Percentiles rank a stretch among this genome's conserved stretches.
These are phyloP conservation scores for Calcarius lapponicus DNA, from an alignment of 2,797 vertebrate genomes.

Conservation along the genomic window DNA sequence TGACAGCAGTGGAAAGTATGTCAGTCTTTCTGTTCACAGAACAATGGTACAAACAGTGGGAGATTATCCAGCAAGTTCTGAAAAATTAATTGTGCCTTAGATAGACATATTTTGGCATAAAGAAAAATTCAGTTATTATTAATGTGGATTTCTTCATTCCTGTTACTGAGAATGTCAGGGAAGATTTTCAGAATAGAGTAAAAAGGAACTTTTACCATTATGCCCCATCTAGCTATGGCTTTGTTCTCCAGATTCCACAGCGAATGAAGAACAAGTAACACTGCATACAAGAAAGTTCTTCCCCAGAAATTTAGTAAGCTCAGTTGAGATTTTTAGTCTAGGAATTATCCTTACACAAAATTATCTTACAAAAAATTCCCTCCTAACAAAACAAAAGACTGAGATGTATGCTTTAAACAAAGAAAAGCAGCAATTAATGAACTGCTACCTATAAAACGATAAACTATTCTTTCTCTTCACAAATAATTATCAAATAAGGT, in stretches of 20 bases:
- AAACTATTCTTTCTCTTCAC: neutral
- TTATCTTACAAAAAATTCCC: neutral
- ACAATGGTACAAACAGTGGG: neutral
- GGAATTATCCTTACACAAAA: neutral
- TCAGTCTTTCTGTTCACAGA: neutral
- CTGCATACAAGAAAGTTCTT: neutral
- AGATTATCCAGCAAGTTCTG: neutral
- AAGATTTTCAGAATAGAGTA: neutral
- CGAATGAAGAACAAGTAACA: neutral
- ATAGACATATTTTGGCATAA: neutral
- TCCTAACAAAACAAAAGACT: neutral
- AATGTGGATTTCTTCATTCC: neutral
- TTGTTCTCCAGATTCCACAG: neutral
- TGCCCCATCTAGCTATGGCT: neutral
- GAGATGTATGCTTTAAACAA: neutral
- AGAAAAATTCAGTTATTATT: neutral
- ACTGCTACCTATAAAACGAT: neutral
- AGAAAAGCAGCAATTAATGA: neutral
- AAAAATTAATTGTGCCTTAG: neutral
- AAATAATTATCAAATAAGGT: neutral
- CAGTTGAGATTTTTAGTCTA: neutral
- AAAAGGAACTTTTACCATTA: neutral
- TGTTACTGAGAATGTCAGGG: neutral
- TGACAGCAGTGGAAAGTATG: neutral
- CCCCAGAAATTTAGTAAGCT: accelerated